Conservation (phyloP, 2,888 invertebrate genomes). For the Tetheella fluctuosa region DNA sequence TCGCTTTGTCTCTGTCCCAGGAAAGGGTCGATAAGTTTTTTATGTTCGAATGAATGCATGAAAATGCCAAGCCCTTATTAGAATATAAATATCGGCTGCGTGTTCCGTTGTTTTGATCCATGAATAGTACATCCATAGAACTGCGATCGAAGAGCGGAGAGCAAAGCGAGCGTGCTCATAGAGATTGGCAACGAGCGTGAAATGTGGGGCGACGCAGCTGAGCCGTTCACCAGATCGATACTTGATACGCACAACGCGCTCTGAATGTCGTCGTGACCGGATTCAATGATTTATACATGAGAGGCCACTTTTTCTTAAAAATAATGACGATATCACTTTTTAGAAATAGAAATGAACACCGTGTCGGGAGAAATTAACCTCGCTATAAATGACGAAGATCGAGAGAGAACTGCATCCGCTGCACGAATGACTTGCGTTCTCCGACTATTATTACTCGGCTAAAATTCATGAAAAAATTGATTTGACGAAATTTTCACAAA, state of each 20-base stretch:
- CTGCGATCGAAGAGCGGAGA: conserved; percentile 36
- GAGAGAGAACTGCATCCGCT: conserved; percentile 26
- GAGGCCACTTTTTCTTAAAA: conserved; percentile 44
- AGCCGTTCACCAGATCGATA: conserved; percentile 77
- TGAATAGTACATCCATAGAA: conserved; percentile 41
- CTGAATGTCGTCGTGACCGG: conserved; percentile 69
- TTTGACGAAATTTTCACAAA: neutral
- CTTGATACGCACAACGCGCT: conserved; percentile 76
- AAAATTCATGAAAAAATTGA: neutral
- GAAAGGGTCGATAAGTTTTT: neutral
- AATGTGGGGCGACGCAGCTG: conserved; percentile 76
- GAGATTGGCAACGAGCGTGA: conserved; percentile 68
- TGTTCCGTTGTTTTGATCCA: conserved; percentile 53
- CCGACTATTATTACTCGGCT: neutral
- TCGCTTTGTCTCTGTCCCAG: conserved; percentile 16
- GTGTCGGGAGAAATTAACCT: conserved; percentile 28
- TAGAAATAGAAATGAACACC: conserved; percentile 33
- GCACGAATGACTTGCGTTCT: conserved; percentile 20
- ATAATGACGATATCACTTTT: conserved; percentile 38
- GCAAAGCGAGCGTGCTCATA: conserved; percentile 53
- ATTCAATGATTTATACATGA: conserved; percentile 58
- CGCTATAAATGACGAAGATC: conserved; percentile 38
- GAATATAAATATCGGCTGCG: conserved; percentile 39
- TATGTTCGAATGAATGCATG: conserved; percentile 24
- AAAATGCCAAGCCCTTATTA: conserved; percentile 43